phyloP scores from a whole-genome alignment of 2,888 invertebrate genomes.

The Pecten maximus region DNA sequence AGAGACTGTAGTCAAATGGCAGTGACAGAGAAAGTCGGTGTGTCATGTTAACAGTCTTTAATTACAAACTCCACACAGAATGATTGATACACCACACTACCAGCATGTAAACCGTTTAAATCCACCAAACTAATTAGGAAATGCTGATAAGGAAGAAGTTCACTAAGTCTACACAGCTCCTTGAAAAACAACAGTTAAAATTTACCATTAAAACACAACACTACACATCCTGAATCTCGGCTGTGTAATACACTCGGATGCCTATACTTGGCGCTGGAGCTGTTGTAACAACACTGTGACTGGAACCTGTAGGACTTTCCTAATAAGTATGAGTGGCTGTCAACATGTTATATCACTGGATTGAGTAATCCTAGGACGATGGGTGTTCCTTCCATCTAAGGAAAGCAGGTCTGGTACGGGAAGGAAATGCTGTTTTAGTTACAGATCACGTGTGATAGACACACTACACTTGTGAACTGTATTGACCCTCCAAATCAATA shows the following conservation, averaged over 20 bases:
- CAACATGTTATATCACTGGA: background rate
- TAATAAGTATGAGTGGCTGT: background rate
- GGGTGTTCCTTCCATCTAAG: background rate
- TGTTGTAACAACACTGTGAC: background rate
- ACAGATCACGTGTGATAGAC: background rate
- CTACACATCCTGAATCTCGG: background rate
- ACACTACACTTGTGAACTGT: background rate
- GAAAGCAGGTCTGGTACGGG: background rate
- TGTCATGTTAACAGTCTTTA: conserved; percentile 4
- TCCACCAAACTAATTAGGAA: background rate
- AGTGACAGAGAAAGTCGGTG: background rate
- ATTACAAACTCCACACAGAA: background rate
- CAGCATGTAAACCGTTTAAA: background rate
- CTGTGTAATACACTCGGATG: background rate
- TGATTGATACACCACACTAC: background rate
- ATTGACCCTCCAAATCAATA: background rate
- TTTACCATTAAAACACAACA: background rate
- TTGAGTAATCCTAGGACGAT: background rate
- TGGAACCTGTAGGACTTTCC: background rate
- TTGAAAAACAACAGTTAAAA: background rate
- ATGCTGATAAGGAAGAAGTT: background rate
- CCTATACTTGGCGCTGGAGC: background rate
- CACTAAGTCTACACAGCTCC: background rate
- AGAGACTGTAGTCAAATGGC: background rate
- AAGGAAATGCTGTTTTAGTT: background rate